These are phyloP conservation scores for Leptinotarsa lineolata DNA, from an alignment of 1,140 invertebrate species.

Conservation along the genomic window DNA sequence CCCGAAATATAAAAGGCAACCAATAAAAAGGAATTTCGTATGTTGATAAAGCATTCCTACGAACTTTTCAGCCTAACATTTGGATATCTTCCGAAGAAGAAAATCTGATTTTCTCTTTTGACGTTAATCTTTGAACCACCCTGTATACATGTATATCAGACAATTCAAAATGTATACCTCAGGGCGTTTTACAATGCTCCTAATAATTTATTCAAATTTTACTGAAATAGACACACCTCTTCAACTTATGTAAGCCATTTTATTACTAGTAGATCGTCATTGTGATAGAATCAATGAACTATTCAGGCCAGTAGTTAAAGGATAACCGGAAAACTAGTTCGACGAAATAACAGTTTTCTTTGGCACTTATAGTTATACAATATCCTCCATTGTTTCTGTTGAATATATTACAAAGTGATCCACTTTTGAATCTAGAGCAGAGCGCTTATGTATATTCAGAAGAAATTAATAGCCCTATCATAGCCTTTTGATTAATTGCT, in stretches of 20 bases:
- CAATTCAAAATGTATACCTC: too few relatives aligned
- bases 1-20: too few relatives aligned
- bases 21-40: too few relatives aligned
- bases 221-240: too few relatives aligned
- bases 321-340: not conserved
- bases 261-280: not conserved
- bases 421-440: not conserved
- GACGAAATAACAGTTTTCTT: not conserved
- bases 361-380: not conserved
- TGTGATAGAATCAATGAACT: not conserved
- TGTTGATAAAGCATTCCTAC: too few relatives aligned
- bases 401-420: not conserved
- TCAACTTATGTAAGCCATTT: not conserved
- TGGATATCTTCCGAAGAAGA: too few relatives aligned
- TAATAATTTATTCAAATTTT: too few relatives aligned
- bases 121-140: too few relatives aligned
- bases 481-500: not conserved
- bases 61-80: too few relatives aligned
- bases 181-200: too few relatives aligned
- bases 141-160: too few relatives aligned
- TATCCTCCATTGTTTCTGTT: not conserved
- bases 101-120: too few relatives aligned
- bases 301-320: not conserved
- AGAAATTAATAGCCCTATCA: not conserved
- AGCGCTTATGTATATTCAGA: not conserved